Base-by-base conservation (phyloP, 1,140 invertebrate genomes). In the Drosophila bocki region DNA sequence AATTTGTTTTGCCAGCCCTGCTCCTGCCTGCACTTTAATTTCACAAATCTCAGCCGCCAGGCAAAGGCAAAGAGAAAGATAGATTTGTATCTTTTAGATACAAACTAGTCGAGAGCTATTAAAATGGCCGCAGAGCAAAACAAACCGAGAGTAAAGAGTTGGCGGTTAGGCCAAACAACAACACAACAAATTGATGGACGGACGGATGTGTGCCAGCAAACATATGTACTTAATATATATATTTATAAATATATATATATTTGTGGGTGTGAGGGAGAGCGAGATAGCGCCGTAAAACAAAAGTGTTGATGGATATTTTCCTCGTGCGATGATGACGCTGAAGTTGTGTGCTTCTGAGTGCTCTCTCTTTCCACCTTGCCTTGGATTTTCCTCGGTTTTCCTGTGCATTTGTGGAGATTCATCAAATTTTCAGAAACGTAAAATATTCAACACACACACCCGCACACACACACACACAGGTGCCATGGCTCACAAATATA, bases 271-370 rank as follows among this genome's bases (percentile, higher is more conserved):
- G 22, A n/a, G 26, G 37, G 44, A 42, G 59, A 59, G 22, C 17
- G 32, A 54, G 63, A 57, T 62, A 81, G 77, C 62, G 70, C 76
- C 78, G 77, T 87, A 87, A 87, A 87, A 87, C 74, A 88, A 88
- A 83, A 87, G 84, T 87, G 85, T 88, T 88, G 85, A 88, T 88
- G 85, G 85, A 88, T 79, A 88, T 81, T 88, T 85, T 88, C 85
- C 85, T 90, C 54, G 78, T 88, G 85, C 67, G 50, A 70, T 77
- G 80, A 86, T 90, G 84, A 87, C 76, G 78, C 54, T 78, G 79
- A 80, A 80, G 79, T 80, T 72, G 79, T 65, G 50, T 68, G 78
- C 51, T 60, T 50, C 45, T 68, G 58, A 56, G 33, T 82, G 64
- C 37, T 67, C 19, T 54, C 29, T 50, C 47, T 50, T 13, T 45